Evolutionary conservation across 2,113 vertebrate genomes (phyloP), one percentile per base, ranked within the genome.

Genomic region (Caranx ignobilis): DNA sequence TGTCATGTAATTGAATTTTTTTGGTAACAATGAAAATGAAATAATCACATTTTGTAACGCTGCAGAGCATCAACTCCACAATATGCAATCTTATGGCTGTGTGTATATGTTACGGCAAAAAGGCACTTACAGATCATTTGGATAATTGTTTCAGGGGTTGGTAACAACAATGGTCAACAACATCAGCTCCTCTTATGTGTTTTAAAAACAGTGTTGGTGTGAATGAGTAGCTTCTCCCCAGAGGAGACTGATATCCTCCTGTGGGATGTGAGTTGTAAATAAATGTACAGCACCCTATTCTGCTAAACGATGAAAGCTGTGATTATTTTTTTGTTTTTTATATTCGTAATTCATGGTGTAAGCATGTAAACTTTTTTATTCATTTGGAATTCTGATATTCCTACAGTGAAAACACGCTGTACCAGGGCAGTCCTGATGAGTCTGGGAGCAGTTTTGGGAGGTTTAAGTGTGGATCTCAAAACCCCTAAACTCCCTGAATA

Each of bases 131-230:
- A 69, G 60, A 63, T 31, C 73, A 47, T 74, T 57, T 21, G 39
- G 26, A n/a, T 66, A 59, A 66, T 11, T 66, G n/a, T 34, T 39
- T 78, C 43, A 45, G 11, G 55, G 18, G 16, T 37, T 66, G 45
- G 12, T 66, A 43, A 39, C 70, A 77, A 54, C 61, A n/a, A 37
- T n/a, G 31, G 11, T 37, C 26, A 68, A 63, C 71, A 6, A 54
- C 21, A 65, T 65, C 64, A 48, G 31, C 56, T 43, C 52, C 66
- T 67, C 67, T 75, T 57, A 50, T 50, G 15, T 5, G 15, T 21
- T 77, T 68, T 59, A 68, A 57, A 54, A 63, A 45, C 45, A 70
- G 56, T 21, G 13, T 18, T 45, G 11, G 31, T 18, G 54, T 16
- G 11, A 18, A 71, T 71, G 35, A 62, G 34, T 56, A 19, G 57